Evolutionary conservation across 2,113 vertebrate species (phyloP), one percentile per base, ranked within the genome.

Genomic region (Scomber scombrus): DNA sequence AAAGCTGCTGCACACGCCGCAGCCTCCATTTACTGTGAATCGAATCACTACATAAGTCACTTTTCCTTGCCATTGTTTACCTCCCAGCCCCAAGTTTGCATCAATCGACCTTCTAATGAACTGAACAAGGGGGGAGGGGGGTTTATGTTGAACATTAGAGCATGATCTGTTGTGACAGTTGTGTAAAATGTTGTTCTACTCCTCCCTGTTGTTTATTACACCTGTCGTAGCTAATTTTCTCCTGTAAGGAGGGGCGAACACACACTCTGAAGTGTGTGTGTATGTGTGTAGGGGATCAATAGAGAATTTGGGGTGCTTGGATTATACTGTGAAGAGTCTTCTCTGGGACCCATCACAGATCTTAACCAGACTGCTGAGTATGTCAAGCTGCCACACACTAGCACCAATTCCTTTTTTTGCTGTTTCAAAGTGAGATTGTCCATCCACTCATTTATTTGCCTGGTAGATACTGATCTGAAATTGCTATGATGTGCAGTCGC

Each of bases 101-200:
- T 62, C 46, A 11, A 74, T 51, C 63, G 55, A 57, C 66, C 14
- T 43, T 46, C 49, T 15, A 15, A 23, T 15, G 7, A 81, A 43
- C 54, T 18, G 63, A 64, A 58, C 12, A 0, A 2, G 0, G 18
- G 23, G 3, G 21, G 57, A 4, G 10, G 11, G 47, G 50, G n/a
- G 56, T 13, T 71, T 72, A 43, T 50, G 19, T 80, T 74, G 29
- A 54, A 78, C 80, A 79, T 87, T 88, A 73, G 29, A 54, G 80
- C 80, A 79, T 87, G 90, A 73, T 69, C 54, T 82, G 77, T 80
- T 58, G 88, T 84, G 78, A 73, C 67, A 55, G 46, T 85, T 56
- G 34, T 73, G 12, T 61, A 71, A 45, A 49, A 47, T 50, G 51
- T 47, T 46, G 18, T 64, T 75, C 46, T 64, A 14, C 29, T 23